Base-by-base conservation (phyloP, 2,113 vertebrate genomes). In the Bufo gargarizans region DNA sequence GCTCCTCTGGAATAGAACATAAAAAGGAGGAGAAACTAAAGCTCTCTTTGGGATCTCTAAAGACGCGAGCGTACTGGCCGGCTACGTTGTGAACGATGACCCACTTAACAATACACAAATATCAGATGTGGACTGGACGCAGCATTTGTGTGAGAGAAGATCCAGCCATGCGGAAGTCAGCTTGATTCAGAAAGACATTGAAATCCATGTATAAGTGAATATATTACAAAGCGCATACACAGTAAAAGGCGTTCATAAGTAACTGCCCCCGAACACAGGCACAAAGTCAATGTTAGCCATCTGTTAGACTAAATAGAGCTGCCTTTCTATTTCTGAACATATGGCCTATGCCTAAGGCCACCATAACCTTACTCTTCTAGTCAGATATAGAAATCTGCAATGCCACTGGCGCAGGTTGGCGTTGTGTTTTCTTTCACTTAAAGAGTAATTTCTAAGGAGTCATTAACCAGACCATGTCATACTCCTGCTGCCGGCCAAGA, bases 401-500 rank as follows among this genome's bases (percentile, higher is more conserved):
- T 82, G 8, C n/a, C 71, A 49, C 33, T 43, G 33, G 10, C 43
- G 14, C 7, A 43, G 78, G 22, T 20, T 72, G 22, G 67, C 43
- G n/a, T 72, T 20, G 13, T 13, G 12, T 33, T n/a, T 43, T 17
- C 6, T 3, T 65, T 65, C 6, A 14, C 14, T 87, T 4, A 6
- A 13, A 55, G 20, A 81, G 56, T 13, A 10, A 87, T 71, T 53
- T 74, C 67, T 69, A 84, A 84, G 49, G 72, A 67, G 14, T 58
- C 56, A 9, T 50, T 77, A 6, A 47, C 47, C 55, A 77, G 61
- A 9, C 59, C 43, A 16, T 61, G 56, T 63, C 65, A 72, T 59
- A 14, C 79, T n/a, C 43, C 33, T 55, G 71, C 72, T n/a, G 45
- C 13, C 20, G 77, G 65, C 77, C 14, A 69, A 87, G n/a, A 87